Conservation (phyloP, 2,797 vertebrate species). For the Mormyrus hasselquistii region DNA sequence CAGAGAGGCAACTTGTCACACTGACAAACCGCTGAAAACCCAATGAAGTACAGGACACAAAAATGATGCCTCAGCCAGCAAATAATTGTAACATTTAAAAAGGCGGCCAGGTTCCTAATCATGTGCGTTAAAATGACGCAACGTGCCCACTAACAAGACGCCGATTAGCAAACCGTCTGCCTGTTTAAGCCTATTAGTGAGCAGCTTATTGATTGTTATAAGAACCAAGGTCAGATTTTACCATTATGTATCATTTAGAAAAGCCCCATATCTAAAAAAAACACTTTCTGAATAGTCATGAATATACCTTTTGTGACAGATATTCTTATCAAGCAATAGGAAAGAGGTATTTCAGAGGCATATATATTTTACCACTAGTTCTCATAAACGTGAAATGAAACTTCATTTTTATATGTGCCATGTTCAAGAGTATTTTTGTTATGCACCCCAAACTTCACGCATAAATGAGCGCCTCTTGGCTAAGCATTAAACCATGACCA, state of each 20-base stretch:
- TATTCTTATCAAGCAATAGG: neutral
- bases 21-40: conserved; percentile 16
- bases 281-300: neutral
- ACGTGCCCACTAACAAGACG: neutral
- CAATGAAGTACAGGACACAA: neutral
- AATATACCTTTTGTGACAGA: neutral
- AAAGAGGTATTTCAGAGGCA: neutral
- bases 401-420: neutral
- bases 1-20: conserved; percentile 43
- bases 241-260: neutral
- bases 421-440: neutral
- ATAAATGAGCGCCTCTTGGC: neutral
- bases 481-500: neutral
- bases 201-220: neutral
- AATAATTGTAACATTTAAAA: neutral
- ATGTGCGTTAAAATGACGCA: neutral
- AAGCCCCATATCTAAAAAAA: neutral
- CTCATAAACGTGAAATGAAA: neutral
- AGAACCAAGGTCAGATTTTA: neutral
- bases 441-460: neutral
- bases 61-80: neutral
- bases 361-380: neutral
- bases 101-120: neutral
- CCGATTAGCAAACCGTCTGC: neutral
- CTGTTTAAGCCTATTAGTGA: neutral